Evolutionary conservation across 2,113 vertebrate genomes (phyloP).

Genomic region (Phalacrocorax brasilianus): DNA sequence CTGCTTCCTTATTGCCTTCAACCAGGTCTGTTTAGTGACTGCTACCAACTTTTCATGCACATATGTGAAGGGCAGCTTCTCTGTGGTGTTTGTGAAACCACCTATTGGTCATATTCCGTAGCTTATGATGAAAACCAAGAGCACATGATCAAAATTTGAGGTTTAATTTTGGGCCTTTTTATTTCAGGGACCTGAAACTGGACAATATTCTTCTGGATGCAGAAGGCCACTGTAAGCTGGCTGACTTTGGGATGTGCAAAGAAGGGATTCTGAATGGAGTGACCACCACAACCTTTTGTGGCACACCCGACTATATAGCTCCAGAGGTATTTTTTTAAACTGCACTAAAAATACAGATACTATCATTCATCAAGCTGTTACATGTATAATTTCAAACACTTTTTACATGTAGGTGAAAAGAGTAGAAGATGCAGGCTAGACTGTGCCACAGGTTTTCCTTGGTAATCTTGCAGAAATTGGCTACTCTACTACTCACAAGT

Average conservation of each 20-base stretch:
- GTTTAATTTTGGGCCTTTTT: not conserved
- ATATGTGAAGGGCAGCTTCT: rapidly evolving
- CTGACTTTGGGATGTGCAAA: conserved; percentile 99
- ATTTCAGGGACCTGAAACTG: conserved; percentile 95
- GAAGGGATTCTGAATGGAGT: conserved; percentile 96
- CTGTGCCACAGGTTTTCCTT: not conserved
- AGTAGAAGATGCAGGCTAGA: not conserved
- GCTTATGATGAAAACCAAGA: not conserved
- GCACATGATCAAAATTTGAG: not conserved
- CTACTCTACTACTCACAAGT: not conserved
- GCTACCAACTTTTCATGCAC: not conserved
- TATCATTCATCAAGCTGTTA: not conserved
- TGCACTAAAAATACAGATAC: not conserved
- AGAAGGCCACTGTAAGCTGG: conserved; percentile 98
- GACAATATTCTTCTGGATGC: conserved; percentile 98
- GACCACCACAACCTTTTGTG: conserved; percentile 97
- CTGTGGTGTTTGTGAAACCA: not conserved
- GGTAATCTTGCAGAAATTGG: not conserved
- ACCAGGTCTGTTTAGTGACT: not conserved
- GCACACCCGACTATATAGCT: conserved; percentile 98
- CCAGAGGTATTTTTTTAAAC: conserved; percentile 83
- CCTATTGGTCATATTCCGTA: not conserved
- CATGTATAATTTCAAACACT: not conserved
- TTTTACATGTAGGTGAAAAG: not conserved
- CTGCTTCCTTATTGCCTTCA: not conserved